Conservation (phyloP, 2,888 invertebrate species). For the Crepidodera aurea region DNA sequence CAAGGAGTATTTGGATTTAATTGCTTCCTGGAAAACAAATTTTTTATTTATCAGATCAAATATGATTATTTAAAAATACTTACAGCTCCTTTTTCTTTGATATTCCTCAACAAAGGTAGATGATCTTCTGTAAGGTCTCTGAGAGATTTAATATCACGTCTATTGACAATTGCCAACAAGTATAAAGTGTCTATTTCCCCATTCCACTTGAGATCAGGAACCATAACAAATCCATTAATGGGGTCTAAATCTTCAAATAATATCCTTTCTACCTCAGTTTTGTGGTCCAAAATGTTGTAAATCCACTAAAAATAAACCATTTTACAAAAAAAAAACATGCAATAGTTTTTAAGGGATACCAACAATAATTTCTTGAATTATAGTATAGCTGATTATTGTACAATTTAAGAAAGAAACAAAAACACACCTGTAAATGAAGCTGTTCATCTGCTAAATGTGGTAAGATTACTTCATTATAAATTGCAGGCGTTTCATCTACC, state of each 20-base stretch:
- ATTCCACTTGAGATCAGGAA: constrained; percentile 98
- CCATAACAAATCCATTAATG: constrained; percentile 82
- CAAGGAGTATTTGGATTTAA: constrained; percentile 79
- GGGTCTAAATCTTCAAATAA: constrained; percentile 82
- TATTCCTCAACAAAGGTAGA: constrained; percentile 82
- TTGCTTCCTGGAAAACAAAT: constrained; percentile 69
- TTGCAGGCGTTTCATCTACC: constrained; percentile 82
- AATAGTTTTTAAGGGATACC: too few relatives aligned
- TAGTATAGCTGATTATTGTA: too few relatives aligned
- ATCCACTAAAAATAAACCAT: constrained; percentile 83
- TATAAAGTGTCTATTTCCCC: constrained; percentile 83
- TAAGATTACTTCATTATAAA: constrained; percentile 81
- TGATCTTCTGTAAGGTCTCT: constrained; percentile 82
- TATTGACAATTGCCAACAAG: constrained; percentile 80
- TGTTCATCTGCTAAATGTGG: constrained; percentile 78
- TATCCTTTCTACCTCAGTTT: constrained; percentile 87
- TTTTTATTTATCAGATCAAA: not conserved
- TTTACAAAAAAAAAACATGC: constrained; percentile 22
- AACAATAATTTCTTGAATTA: too few relatives aligned
- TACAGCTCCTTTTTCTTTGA: constrained; percentile 78
- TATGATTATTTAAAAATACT: too few relatives aligned
- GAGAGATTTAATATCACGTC: constrained; percentile 79
- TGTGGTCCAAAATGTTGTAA: constrained; percentile 93
- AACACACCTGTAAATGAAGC: constrained; percentile 78
- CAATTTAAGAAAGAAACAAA: too few relatives aligned